phyloP scores from a whole-genome alignment of 2,888 invertebrate species.

The Athetis lepigone region DNA sequence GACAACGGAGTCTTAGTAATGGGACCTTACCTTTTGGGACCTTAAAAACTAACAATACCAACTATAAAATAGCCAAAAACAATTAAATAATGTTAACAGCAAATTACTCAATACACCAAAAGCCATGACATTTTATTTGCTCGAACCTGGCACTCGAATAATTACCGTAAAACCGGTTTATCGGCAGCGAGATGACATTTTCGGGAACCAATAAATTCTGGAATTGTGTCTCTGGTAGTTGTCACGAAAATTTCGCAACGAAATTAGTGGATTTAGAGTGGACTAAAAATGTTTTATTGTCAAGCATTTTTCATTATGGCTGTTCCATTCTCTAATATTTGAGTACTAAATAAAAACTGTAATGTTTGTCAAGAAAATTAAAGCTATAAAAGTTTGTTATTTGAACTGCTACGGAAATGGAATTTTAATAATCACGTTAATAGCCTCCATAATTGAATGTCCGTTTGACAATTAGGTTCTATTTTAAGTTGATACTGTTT shows the following conservation, averaged over 20 bases:
- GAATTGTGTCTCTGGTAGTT: constrained; percentile 51
- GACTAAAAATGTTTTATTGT: constrained; percentile 35
- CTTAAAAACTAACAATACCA: constrained; percentile 7
- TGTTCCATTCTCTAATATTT: neutral
- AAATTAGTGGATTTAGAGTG: constrained; percentile 33
- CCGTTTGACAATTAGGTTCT: too few relatives aligned
- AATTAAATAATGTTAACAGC: constrained; percentile 46
- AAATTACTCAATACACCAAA: constrained; percentile 34
- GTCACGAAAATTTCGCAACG: constrained; percentile 30
- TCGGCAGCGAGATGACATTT: constrained; percentile 35
- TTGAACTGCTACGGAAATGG: too few relatives aligned
- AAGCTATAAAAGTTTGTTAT: neutral
- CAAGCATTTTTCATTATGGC: constrained; percentile 7
- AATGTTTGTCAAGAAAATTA: neutral
- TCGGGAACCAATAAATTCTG: constrained; percentile 48
- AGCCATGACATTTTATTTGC: constrained; percentile 52
- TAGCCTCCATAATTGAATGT: too few relatives aligned
- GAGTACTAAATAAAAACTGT: too few relatives aligned
- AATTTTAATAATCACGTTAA: too few relatives aligned
- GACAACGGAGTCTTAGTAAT: too few relatives aligned
- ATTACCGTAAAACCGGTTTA: constrained; percentile 51
- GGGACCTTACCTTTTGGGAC: too few relatives aligned
- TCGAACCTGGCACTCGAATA: constrained; percentile 37
- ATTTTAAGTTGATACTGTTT: too few relatives aligned
- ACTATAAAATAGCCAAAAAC: constrained; percentile 15